These are phyloP conservation scores for Platalea minor DNA, from an alignment of 2,797 vertebrate genomes.

Conservation along the genomic window DNA sequence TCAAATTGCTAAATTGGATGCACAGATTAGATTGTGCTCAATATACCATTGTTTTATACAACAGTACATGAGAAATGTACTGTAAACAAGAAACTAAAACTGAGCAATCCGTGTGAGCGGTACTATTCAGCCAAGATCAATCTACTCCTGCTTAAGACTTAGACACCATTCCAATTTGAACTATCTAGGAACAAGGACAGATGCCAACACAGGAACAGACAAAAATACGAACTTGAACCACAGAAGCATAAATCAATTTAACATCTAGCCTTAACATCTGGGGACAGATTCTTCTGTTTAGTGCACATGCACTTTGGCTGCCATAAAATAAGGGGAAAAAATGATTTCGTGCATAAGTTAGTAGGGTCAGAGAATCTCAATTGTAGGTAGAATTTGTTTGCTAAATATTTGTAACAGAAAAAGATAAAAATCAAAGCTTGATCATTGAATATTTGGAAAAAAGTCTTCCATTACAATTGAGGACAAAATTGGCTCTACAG, in stretches of 20 bases:
- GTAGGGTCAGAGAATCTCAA: background rate
- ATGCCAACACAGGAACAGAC: background rate
- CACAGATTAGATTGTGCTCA: background rate
- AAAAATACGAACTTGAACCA: rapidly evolving
- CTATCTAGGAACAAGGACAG: background rate
- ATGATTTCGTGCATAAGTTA: background rate
- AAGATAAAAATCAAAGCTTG: background rate
- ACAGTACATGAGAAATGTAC: background rate
- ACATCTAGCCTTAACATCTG: background rate
- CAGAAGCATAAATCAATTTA: background rate
- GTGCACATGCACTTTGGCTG: background rate
- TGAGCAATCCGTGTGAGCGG: background rate
- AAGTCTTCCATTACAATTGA: background rate
- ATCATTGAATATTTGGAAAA: background rate
- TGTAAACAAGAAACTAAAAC: background rate
- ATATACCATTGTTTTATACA: background rate
- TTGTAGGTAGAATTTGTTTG: background rate
- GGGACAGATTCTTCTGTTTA: background rate
- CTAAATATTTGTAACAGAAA: background rate
- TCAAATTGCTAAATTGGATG: background rate
- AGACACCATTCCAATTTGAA: background rate
- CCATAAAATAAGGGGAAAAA: background rate
- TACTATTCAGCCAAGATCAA: background rate
- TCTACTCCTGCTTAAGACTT: background rate
- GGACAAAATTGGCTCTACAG: background rate